A percentile compares a stretch with the other conserved stretches of the same genome.
phyloP scores from a whole-genome alignment of 2,888 invertebrate species.

The Ophion ventricosus region DNA sequence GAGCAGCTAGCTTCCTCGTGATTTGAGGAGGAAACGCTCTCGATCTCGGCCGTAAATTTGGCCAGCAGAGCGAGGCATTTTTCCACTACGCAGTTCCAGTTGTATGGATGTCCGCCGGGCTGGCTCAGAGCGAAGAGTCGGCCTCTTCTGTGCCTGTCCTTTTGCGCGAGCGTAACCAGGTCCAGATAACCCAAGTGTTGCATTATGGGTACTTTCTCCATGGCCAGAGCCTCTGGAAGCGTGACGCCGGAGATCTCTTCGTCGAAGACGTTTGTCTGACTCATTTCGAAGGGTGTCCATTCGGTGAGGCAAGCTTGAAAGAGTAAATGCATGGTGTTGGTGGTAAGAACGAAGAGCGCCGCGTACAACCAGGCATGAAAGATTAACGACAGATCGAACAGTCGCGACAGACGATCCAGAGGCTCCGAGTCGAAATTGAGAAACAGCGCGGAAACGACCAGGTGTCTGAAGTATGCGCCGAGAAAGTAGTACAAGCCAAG shows the following conservation, averaged over 20 bases:
- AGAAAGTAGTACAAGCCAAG: constrained; percentile 86
- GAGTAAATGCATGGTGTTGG: constrained; percentile 88
- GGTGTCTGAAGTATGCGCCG: constrained; percentile 85
- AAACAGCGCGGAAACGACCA: constrained; percentile 85
- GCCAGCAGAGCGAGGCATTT: constrained; percentile 87
- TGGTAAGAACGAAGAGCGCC: constrained; percentile 88
- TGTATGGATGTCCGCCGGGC: constrained; percentile 94
- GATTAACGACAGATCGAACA: constrained; percentile 84
- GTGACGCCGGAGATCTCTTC: constrained; percentile 81
- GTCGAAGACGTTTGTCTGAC: constrained; percentile 79
- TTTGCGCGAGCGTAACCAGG: constrained; percentile 88
- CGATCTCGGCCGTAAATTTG: constrained; percentile 87
- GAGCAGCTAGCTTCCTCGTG: constrained; percentile 64
- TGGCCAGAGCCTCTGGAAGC: constrained; percentile 86
- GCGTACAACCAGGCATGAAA: constrained; percentile 89
- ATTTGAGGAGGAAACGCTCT: constrained; percentile 82
- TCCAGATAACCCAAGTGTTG: constrained; percentile 92
- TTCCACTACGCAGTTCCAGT: constrained; percentile 91
- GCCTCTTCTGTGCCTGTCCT: constrained; percentile 86
- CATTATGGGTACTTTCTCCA: constrained; percentile 87
- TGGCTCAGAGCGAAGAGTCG: constrained; percentile 90
- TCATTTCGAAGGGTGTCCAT: constrained; percentile 88
- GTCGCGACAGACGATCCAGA: constrained; percentile 84
- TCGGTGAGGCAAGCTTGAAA: constrained; percentile 90
- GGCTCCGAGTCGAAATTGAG: constrained; percentile 85